Evolutionary conservation across 2,888 invertebrate species (phyloP).

Genomic region (Netelia fuscicornis): DNA sequence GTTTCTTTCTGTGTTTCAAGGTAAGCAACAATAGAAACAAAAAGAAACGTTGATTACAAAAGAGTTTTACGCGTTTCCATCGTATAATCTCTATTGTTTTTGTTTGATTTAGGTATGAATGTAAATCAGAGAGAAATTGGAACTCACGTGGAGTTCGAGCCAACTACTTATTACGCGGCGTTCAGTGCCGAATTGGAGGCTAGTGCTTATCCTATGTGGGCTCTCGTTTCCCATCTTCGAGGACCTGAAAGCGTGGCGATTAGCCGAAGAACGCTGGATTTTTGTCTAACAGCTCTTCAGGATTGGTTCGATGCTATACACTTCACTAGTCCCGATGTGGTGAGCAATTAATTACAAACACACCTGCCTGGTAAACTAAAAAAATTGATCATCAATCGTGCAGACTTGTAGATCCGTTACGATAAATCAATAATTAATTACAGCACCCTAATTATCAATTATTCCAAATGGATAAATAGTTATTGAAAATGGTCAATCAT

Average conservation of each 20-base stretch:
- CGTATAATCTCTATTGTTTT: background rate
- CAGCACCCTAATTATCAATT: background rate
- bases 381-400: constrained; percentile 2
- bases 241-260: constrained; percentile 90
- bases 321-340: constrained; percentile 89
- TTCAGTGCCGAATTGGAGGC: constrained; percentile 99
- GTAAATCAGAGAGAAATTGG: constrained; percentile 96
- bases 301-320: constrained; percentile 96
- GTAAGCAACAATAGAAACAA: constrained; percentile 83
- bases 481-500: no score
- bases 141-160: constrained; percentile 98
- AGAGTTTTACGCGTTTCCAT: no score
- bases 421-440: constrained; percentile 13
- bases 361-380: background rate
- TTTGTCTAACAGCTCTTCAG: constrained; percentile 92
- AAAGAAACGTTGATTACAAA: background rate
- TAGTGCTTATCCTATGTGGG: constrained; percentile 99
- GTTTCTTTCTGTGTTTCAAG: constrained; percentile 97
- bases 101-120: constrained; percentile 93
- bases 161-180: constrained; percentile 98
- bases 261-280: constrained; percentile 91
- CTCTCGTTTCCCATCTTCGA: constrained; percentile 94
- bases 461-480: no score
- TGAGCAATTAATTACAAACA: constrained; percentile 82
- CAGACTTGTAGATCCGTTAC: background rate